Conservation (phyloP, 2,113 vertebrate genomes). For the Gymnocephalus cernua region DNA sequence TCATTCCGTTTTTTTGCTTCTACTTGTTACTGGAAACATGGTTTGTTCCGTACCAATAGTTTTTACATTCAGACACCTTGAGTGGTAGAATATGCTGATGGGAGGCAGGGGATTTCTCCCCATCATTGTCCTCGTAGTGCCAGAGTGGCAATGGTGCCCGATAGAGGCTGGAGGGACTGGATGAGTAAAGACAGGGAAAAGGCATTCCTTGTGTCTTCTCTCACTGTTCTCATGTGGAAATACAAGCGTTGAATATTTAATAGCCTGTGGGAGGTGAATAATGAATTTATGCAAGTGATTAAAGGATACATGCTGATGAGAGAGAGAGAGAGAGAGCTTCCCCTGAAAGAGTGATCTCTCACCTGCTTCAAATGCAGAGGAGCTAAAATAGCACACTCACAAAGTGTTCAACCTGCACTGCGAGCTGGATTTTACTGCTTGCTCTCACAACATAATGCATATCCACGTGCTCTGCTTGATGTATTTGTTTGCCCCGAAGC, state of each 20-base stretch:
- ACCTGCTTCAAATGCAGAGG: slow-evolving; percentile 37
- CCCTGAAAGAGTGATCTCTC: slow-evolving; percentile 63
- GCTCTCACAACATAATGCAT: not conserved
- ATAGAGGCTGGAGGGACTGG: slow-evolving; percentile 16
- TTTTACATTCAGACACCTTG: slow-evolving; percentile 16
- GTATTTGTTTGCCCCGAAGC: not conserved
- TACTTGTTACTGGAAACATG: not conserved
- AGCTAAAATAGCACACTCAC: slow-evolving; percentile 23
- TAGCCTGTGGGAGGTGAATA: slow-evolving; percentile 74
- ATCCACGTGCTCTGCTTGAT: slow-evolving; percentile 13
- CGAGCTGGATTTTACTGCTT: slow-evolving; percentile 1
- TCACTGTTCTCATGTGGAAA: slow-evolving; percentile 68
- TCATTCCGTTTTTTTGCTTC: not conserved
- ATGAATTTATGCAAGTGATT: slow-evolving; percentile 79
- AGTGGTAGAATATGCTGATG: not conserved
- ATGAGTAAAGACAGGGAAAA: slow-evolving; percentile 27
- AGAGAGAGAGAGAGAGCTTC: slow-evolving; percentile 53
- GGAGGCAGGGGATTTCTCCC: not conserved
- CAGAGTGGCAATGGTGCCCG: slow-evolving; percentile 25
- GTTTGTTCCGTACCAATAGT: not conserved
- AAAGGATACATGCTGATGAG: slow-evolving; percentile 78
- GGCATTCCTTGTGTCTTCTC: slow-evolving; percentile 61
- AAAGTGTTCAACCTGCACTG: slow-evolving; percentile 19
- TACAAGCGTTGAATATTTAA: slow-evolving; percentile 81
- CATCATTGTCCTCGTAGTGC: not conserved